These are phyloP conservation scores for Hydra vulgaris DNA, from an alignment of 30 jellyfish, hydroid and myxozoan species.

Conservation along the genomic window DNA sequence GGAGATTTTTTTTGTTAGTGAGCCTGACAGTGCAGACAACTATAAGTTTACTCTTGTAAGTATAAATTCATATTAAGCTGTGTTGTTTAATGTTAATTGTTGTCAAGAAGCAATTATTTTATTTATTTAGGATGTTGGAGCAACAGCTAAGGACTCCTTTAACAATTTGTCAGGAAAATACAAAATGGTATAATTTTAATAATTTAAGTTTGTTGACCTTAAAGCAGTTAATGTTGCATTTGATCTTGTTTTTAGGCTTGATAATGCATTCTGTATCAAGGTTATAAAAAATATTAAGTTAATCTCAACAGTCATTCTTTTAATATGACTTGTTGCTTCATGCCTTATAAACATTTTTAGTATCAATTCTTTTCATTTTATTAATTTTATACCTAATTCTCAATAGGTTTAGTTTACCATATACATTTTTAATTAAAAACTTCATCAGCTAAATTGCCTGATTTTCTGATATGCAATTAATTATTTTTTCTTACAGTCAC, in stretches of 20 bases:
- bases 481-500: too few species aligned
- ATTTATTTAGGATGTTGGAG: slow-evolving; percentile 61
- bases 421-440: too few species aligned
- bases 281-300: slow-evolving; percentile 20
- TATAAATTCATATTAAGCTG: neutral
- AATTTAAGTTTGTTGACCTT: neutral
- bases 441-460: too few species aligned
- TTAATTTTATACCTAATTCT: neutral
- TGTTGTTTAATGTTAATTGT: neutral
- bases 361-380: neutral
- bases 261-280: slow-evolving; percentile 12
- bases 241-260: slow-evolving; percentile 29
- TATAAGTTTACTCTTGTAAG: slow-evolving; percentile 66
- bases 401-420: too few species aligned
- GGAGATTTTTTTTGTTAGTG: slow-evolving; percentile 89
- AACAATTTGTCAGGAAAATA: slow-evolving; percentile 70
- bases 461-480: too few species aligned
- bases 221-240: neutral
- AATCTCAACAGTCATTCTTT: slow-evolving; percentile 33
- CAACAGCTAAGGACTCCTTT: slow-evolving; percentile 89
- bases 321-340: slow-evolving; percentile 41
- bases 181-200: slow-evolving; percentile 48
- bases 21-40: slow-evolving; percentile 69
- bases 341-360: slow-evolving; percentile 40
- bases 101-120: neutral